These are phyloP conservation scores for Lypha dubia DNA, from an alignment of 2,888 invertebrate species.

Conservation along the genomic window DNA sequence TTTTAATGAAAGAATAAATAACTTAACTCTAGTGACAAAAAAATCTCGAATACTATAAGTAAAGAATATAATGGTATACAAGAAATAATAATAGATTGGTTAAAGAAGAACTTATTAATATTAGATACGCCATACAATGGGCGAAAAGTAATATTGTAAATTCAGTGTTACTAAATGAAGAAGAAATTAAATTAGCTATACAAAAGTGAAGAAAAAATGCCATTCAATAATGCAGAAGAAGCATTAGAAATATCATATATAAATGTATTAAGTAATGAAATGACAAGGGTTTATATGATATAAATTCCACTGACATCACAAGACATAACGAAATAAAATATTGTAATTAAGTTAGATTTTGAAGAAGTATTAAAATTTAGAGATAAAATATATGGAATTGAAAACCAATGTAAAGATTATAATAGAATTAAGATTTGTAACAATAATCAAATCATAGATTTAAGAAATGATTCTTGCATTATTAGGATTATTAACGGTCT, in stretches of 20 bases:
- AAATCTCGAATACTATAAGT: too few relatives aligned
- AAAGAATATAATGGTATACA: neutral
- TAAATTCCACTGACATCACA: conserved; percentile 51
- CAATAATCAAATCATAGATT: conserved; percentile 29
- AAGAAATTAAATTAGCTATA: too few relatives aligned
- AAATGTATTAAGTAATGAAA: conserved; percentile 47
- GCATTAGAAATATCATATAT: conserved; percentile 50
- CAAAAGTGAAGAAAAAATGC: conserved; percentile 53
- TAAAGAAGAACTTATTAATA: conserved; percentile 53
- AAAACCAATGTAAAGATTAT: conserved; percentile 34
- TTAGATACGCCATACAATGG: conserved; percentile 58
- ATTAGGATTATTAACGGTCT: too few relatives aligned
- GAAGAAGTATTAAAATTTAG: too few relatives aligned
- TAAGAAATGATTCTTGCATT: conserved; percentile 29
- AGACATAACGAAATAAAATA: too few relatives aligned
- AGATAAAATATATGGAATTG: conserved; percentile 39
- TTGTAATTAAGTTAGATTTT: too few relatives aligned
- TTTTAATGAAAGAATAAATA: too few relatives aligned
- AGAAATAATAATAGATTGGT: conserved; percentile 42
- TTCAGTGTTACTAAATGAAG: conserved; percentile 42
- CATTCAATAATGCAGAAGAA: conserved; percentile 53
- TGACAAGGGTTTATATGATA: conserved; percentile 44
- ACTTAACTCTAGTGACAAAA: too few relatives aligned
- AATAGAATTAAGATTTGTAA: neutral
- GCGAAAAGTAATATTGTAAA: conserved; percentile 45